phyloP scores from a whole-genome alignment of 2,797 vertebrate genomes.

The Acrossocheilus wenchowensis region DNA sequence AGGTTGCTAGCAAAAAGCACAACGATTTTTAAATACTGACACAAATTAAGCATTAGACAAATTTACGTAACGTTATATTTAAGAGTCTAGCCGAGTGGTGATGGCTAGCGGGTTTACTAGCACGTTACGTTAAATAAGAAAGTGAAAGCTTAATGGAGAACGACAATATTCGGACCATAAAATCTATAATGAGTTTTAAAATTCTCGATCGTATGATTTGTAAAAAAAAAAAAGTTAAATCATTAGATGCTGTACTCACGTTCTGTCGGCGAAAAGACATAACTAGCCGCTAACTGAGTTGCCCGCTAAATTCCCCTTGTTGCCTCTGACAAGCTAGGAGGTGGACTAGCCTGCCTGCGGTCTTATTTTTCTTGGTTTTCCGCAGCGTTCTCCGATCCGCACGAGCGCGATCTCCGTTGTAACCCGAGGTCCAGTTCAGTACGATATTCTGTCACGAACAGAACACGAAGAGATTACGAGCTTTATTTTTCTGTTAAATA shows the following conservation, averaged over 20 bases:
- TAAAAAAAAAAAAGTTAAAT: background rate
- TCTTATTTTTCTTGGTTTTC: conserved; percentile 16
- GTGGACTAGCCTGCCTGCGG: conserved; percentile 47
- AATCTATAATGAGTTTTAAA: background rate
- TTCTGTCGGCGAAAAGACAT: conserved; percentile 66
- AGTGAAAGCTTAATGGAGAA: background rate
- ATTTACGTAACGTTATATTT: conserved; percentile 5
- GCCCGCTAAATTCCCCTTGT: conserved; percentile 53
- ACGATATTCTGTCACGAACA: conserved; percentile 52
- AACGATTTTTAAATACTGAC: background rate
- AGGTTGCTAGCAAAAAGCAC: conserved; percentile 73
- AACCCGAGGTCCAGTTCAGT: conserved; percentile 46
- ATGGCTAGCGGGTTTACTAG: conserved; percentile 4
- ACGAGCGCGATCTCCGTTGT: conserved; percentile 40
- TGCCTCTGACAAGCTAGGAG: conserved; percentile 46
- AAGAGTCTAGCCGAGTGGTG: background rate
- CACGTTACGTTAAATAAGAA: background rate
- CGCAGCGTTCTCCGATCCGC: conserved; percentile 28
- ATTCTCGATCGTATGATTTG: background rate
- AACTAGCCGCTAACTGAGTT: conserved; percentile 44
- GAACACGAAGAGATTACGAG: conserved; percentile 25
- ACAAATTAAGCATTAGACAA: background rate
- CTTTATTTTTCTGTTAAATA: conserved; percentile 55
- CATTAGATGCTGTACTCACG: conserved; percentile 46
- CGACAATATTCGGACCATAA: background rate